Conservation (phyloP, 2,888 invertebrate genomes). For the Diarsia mendica region DNA sequence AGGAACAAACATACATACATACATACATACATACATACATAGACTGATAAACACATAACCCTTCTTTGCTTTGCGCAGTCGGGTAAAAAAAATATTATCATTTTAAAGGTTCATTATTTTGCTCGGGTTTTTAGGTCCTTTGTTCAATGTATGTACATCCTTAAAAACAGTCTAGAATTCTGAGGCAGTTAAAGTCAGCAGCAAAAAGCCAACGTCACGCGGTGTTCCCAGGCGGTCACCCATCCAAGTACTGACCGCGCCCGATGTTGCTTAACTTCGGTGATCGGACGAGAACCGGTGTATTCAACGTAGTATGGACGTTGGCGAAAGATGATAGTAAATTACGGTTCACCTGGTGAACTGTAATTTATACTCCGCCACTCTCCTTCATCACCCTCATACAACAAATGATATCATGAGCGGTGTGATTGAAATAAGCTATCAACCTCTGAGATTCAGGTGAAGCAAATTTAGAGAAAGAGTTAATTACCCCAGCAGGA, state of each 20-base stretch:
- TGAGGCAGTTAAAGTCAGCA: background rate
- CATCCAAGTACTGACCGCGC: constrained; percentile 88
- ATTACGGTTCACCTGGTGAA: no score
- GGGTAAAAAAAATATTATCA: no score
- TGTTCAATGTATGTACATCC: background rate
- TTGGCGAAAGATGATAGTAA: constrained; percentile 59
- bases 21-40: no score
- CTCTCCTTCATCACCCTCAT: no score
- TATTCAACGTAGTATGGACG: constrained; percentile 87
- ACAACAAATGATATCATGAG: no score
- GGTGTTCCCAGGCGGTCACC: constrained; percentile 88
- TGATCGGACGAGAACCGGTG: constrained; percentile 89
- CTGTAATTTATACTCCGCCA: no score
- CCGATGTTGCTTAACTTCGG: constrained; percentile 88
- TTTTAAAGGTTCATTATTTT: no score
- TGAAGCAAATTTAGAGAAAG: background rate
- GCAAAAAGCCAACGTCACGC: constrained; percentile 82
- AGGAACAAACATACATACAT: no score
- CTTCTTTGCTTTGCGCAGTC: no score
- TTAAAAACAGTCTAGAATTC: background rate
- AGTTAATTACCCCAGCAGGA: background rate
- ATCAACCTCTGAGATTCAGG: background rate
- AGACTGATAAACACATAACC: no score
- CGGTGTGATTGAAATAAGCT: no score
- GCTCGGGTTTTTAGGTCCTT: no score